Percentiles rank a stretch among this genome's conserved stretches.
Evolutionary conservation across 2,888 invertebrate genomes (phyloP).

Genomic region (Orthosia gothica): DNA sequence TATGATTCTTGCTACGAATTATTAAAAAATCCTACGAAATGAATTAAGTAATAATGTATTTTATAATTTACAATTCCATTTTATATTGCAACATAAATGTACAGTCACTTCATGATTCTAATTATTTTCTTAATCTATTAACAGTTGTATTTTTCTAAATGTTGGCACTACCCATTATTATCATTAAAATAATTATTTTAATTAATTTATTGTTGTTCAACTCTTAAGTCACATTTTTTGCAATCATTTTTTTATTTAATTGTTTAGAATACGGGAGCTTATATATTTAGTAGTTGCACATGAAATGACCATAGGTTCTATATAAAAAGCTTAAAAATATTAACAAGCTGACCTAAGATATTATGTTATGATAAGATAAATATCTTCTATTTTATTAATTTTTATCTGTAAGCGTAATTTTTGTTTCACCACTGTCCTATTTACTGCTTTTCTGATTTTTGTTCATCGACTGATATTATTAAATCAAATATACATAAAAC

Average conservation of each 20-base stretch:
- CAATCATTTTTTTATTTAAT: conserved; percentile 17
- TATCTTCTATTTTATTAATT: conserved; percentile 40
- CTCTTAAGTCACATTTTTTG: conserved; percentile 9
- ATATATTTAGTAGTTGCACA: conserved; percentile 52
- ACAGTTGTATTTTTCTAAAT: conserved; percentile 13
- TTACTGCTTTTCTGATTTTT: conserved; percentile 32
- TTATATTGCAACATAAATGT: conserved; percentile 70
- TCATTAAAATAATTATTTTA: conserved; percentile 27
- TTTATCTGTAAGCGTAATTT: conserved; percentile 60
- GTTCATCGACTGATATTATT: conserved; percentile 51
- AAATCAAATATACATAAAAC: neutral
- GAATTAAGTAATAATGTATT: conserved; percentile 64
- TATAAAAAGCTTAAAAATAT: conserved; percentile 70
- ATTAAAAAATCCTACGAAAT: conserved; percentile 76
- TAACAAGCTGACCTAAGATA: conserved; percentile 73
- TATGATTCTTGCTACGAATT: conserved; percentile 78
- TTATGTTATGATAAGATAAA: conserved; percentile 65
- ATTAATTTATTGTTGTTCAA: conserved; percentile 31
- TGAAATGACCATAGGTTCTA: conserved; percentile 71
- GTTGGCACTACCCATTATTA: conserved; percentile 42
- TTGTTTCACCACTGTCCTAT: conserved; percentile 50
- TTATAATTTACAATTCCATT: conserved; percentile 81
- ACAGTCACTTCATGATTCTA: conserved; percentile 66
- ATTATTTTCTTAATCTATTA: conserved; percentile 28
- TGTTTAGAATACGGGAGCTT: conserved; percentile 33